Evolutionary conservation across 2,797 vertebrate species (phyloP).

Genomic region (Geotria australis): DNA sequence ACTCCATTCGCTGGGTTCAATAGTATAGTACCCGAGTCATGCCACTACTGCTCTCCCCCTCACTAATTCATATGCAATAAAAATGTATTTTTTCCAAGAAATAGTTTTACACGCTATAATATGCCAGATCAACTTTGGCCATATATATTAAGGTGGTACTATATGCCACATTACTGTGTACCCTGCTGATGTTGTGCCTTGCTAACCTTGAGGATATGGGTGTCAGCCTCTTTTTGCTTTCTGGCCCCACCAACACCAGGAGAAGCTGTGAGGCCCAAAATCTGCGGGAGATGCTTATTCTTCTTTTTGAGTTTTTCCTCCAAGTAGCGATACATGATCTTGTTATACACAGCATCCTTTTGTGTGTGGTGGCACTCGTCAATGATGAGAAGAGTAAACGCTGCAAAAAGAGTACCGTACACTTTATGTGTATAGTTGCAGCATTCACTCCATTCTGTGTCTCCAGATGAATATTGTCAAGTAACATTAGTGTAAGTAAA

Average conservation of each 20-base stretch:
- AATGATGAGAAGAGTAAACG: slow-evolving; percentile 55
- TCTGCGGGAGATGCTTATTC: slow-evolving; percentile 34
- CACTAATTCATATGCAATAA: too few species aligned
- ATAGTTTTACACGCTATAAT: too few species aligned
- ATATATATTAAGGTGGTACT: too few species aligned
- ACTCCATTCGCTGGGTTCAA: too few species aligned
- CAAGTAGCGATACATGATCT: slow-evolving; percentile 69
- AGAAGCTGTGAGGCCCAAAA: slow-evolving; percentile 69
- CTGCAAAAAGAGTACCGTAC: slow-evolving; percentile 9
- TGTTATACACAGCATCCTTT: slow-evolving; percentile 65
- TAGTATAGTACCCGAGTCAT: too few species aligned
- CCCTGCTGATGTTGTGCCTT: not conserved
- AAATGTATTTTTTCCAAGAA: too few species aligned
- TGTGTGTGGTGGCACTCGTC: slow-evolving; percentile 92
- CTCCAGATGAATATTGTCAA: too few species aligned
- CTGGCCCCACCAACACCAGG: slow-evolving; percentile 62
- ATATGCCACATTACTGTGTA: too few species aligned
- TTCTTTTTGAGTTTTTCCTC: slow-evolving; percentile 38
- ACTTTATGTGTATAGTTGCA: not conserved
- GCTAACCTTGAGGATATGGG: slow-evolving; percentile 69
- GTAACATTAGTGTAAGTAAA: too few species aligned
- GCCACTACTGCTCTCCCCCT: too few species aligned
- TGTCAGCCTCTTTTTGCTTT: slow-evolving; percentile 25
- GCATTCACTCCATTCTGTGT: too few species aligned
- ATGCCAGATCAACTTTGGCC: too few species aligned